phyloP scores from a whole-genome alignment of 1,140 invertebrate genomes.

The Thereuonema tuberculata region DNA sequence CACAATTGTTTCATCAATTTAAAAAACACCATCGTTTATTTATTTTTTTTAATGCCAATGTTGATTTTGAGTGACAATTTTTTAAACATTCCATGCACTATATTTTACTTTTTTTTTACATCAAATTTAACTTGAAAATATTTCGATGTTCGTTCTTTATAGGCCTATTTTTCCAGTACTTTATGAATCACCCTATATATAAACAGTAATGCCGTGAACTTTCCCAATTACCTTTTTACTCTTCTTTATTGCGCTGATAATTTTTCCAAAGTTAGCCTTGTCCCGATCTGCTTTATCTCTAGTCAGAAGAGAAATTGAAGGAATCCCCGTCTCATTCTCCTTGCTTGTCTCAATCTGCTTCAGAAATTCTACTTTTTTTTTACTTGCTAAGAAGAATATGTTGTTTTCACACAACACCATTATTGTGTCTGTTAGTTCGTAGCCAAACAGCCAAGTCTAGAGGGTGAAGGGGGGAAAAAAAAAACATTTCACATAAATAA shows the following conservation, averaged over 20 bases:
- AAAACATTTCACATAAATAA: not conserved
- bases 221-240: conserved; percentile 58
- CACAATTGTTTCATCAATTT: too few species aligned
- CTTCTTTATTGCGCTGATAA: conserved; percentile 69
- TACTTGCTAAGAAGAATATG: conserved; percentile 84
- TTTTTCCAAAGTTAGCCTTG: conserved; percentile 78
- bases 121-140: too few species aligned
- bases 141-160: too few species aligned
- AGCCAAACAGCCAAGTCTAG: conserved; percentile 92
- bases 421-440: conserved; percentile 90
- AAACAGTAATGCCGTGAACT: too few species aligned
- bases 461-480: conserved; percentile 22
- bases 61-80: too few species aligned
- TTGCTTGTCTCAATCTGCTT: conserved; percentile 77
- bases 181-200: too few species aligned
- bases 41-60: too few species aligned
- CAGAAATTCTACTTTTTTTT: conserved; percentile 96
- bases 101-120: too few species aligned
- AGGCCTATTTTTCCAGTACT: too few species aligned
- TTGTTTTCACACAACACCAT: conserved; percentile 73
- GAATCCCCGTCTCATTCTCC: conserved; percentile 60
- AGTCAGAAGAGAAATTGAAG: conserved; percentile 70
- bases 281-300: conserved; percentile 92
- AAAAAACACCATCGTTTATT: too few species aligned
- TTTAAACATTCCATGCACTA: too few species aligned